Conservation (phyloP, 2,888 invertebrate genomes). For the Frankliniella fusca region DNA sequence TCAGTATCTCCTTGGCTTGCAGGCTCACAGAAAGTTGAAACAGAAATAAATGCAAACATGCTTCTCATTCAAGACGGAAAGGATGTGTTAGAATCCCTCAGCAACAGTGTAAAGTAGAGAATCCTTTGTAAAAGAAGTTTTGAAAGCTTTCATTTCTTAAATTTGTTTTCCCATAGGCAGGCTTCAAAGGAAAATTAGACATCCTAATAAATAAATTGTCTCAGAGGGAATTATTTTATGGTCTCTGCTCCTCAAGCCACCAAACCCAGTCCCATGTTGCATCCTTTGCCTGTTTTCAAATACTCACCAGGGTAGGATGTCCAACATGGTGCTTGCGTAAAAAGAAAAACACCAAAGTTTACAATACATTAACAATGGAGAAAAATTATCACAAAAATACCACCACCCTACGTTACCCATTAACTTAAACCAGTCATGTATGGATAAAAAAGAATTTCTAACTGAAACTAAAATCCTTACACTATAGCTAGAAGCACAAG, state of each 20-base stretch:
- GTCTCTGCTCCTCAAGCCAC: neutral
- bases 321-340: conserved; percentile 35
- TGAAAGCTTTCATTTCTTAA: too few relatives aligned
- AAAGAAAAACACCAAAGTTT: conserved; percentile 23
- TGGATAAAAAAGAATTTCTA: too few relatives aligned
- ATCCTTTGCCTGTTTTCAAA: neutral
- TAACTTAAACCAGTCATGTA: neutral
- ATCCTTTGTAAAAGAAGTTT: too few relatives aligned
- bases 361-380: neutral
- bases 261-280: conserved; percentile 6
- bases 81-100: too few relatives aligned
- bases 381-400: conserved; percentile 1
- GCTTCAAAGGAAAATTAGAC: too few relatives aligned
- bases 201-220: too few relatives aligned
- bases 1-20: too few relatives aligned
- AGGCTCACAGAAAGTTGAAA: neutral
- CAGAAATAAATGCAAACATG: neutral
- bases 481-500: too few relatives aligned
- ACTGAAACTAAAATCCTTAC: too few relatives aligned
- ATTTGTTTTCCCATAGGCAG: too few relatives aligned
- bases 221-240: neutral
- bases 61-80: neutral
- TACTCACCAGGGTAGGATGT: conserved; percentile 37
- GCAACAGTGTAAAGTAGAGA: too few relatives aligned
- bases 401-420: neutral